phyloP scores from a whole-genome alignment of 1,140 invertebrate species.

The Myzus persicae region DNA sequence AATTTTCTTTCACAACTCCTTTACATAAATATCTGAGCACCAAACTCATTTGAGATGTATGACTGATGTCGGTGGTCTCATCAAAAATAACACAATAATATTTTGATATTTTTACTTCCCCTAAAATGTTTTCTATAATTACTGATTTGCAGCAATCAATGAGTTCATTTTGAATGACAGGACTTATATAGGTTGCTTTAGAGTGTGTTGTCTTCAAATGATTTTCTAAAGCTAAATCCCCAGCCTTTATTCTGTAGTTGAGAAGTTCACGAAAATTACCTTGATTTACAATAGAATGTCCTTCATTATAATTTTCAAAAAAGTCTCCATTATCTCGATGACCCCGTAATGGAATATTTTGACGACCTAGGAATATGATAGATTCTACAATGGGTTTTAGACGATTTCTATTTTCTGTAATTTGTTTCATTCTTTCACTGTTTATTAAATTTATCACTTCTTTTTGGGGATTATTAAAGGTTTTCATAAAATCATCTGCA shows the following conservation, averaged over 20 bases:
- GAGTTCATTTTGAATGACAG: too few species aligned
- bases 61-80: too few species aligned
- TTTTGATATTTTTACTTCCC: too few species aligned
- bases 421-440: constrained; percentile 52
- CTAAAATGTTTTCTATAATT: too few species aligned
- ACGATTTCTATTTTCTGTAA: constrained; percentile 61
- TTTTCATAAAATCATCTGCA: constrained; percentile 60
- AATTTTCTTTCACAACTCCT: not conserved
- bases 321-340: constrained; percentile 37
- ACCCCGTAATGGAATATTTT: constrained; percentile 62
- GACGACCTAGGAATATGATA: constrained; percentile 62
- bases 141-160: too few species aligned
- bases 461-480: constrained; percentile 55
- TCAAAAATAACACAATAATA: too few species aligned
- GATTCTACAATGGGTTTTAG: constrained; percentile 61
- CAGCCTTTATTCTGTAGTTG: constrained; percentile 38
- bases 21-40: too few species aligned
- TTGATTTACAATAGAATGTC: not conserved
- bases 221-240: too few species aligned
- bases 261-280: constrained; percentile 61
- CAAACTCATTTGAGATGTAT: not conserved
- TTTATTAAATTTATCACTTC: constrained; percentile 59
- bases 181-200: too few species aligned
- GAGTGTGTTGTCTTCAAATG: too few species aligned
- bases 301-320: not conserved